phyloP scores from a whole-genome alignment of 2,888 invertebrate species.

The Polyommatus iphigenia region DNA sequence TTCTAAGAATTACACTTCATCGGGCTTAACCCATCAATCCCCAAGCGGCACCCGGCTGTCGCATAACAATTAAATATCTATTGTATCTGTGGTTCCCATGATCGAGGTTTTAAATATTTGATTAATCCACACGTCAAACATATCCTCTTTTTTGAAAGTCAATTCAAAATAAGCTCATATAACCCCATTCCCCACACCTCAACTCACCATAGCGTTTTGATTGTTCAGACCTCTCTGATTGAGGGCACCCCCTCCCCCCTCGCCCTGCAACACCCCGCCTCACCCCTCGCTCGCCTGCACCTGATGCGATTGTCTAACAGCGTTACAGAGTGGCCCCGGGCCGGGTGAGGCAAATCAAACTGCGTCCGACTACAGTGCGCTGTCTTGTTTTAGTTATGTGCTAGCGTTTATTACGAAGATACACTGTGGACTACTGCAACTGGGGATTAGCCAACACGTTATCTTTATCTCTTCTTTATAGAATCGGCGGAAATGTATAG shows the following conservation, averaged over 20 bases:
- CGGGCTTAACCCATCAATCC: too few species aligned
- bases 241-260: not conserved
- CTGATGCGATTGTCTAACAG: slow-evolving; percentile 11
- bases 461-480: too few species aligned
- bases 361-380: not conserved
- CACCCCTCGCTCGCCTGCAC: not conserved
- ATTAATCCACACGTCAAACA: not conserved
- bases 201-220: not conserved
- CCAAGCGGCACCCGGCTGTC: too few species aligned
- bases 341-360: slow-evolving; percentile 4
- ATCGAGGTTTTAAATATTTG: too few species aligned
- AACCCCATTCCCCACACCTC: not conserved
- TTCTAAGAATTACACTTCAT: too few species aligned
- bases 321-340: not conserved
- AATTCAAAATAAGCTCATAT: not conserved
- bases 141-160: not conserved
- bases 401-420: not conserved
- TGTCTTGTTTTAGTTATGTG: not conserved
- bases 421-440: too few species aligned
- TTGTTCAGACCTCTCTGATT: slow-evolving; percentile 13
- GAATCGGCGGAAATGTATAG: too few species aligned
- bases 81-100: too few species aligned
- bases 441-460: too few species aligned
- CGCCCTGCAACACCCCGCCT: not conserved
- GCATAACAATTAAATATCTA: too few species aligned